Evolutionary conservation across 2,113 vertebrate genomes (phyloP).

Genomic region (Misgurnus mizolepis): DNA sequence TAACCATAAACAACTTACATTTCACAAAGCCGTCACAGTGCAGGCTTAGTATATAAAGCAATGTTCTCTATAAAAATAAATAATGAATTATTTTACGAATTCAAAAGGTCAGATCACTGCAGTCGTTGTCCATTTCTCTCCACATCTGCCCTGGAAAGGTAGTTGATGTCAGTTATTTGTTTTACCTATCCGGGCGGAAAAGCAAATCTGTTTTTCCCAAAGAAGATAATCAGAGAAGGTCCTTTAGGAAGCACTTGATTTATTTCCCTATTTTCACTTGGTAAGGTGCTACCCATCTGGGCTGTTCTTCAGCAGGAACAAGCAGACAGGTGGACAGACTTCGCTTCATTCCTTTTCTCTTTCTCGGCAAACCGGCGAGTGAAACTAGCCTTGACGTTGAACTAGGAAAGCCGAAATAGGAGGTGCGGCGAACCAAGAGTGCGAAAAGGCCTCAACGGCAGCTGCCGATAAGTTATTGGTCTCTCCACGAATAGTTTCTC

Average conservation of each 20-base stretch:
- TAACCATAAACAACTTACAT: too few species aligned
- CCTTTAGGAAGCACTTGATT: constrained; percentile 31
- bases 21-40: too few species aligned
- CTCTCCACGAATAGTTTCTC: constrained; percentile 53
- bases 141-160: constrained; percentile 3
- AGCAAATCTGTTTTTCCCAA: constrained; percentile 35
- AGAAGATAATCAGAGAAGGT: constrained; percentile 32
- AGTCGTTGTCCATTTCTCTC: neutral
- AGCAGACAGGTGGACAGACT: constrained; percentile 38
- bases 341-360: neutral
- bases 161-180: constrained; percentile 12
- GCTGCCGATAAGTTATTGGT: constrained; percentile 51
- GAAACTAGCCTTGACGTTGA: constrained; percentile 44
- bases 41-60: too few species aligned
- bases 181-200: constrained; percentile 6
- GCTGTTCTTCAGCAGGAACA: constrained; percentile 49
- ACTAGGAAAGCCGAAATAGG: constrained; percentile 27
- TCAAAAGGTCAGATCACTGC: neutral
- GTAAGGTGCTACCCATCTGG: constrained; percentile 38
- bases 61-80: neutral
- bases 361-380: constrained; percentile 8
- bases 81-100: neutral
- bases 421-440: constrained; percentile 11
- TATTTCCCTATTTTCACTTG: constrained; percentile 41
- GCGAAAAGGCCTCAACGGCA: constrained; percentile 2